phyloP scores from a whole-genome alignment of 2,113 vertebrate species.

The Cyphomyrus plagiostoma region DNA sequence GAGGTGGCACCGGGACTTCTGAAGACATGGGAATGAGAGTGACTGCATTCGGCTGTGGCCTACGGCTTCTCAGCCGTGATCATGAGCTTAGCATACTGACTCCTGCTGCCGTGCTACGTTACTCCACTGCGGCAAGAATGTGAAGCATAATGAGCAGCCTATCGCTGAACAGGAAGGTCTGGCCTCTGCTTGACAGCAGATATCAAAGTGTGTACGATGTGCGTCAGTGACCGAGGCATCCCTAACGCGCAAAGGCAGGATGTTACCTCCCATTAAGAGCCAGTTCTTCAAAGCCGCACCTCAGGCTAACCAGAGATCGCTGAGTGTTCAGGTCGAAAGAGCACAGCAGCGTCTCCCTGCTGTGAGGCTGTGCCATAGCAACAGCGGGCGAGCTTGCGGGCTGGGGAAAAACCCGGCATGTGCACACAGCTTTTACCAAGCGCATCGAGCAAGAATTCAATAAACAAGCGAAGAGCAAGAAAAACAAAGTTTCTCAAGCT shows the following conservation, averaged over 20 bases:
- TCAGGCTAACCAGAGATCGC: not conserved
- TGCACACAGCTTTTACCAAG: not conserved
- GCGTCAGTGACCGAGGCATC: not conserved
- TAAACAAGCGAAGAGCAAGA: not conserved
- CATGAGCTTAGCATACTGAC: not conserved
- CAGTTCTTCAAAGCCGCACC: not conserved
- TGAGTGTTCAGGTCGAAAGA: not conserved
- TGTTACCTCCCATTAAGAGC: not conserved
- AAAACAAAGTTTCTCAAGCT: not conserved
- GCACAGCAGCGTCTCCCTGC: not conserved
- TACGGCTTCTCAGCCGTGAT: not conserved
- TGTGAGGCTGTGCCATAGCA: not conserved
- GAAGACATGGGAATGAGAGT: not conserved
- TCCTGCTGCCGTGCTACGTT: not conserved
- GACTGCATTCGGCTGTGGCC: not conserved
- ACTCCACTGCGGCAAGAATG: not conserved
- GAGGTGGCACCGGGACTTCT: not conserved
- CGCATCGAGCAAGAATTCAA: not conserved
- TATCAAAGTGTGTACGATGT: not conserved
- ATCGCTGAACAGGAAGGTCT: not conserved
- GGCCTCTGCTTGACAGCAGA: not conserved
- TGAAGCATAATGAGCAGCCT: not conserved
- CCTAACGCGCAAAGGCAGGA: not conserved
- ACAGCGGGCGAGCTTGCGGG: not conserved
- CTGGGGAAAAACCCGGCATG: not conserved